Base-by-base conservation (phyloP, 1,140 invertebrate genomes). In the Gyrodactylus bullatarudis region DNA sequence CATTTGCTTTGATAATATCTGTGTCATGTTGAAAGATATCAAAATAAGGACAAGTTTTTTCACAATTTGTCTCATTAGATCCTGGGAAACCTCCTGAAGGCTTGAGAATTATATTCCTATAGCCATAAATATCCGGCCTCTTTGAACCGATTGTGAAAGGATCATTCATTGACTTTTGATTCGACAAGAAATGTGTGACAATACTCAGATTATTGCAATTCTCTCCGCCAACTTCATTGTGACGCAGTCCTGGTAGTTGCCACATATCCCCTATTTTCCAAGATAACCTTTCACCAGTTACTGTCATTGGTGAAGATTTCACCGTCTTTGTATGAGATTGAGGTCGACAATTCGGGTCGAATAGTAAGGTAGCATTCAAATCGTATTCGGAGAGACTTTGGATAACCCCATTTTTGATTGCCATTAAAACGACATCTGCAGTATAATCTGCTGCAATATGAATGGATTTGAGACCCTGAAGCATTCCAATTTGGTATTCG, bases 401-500 rank as follows among this genome's bases (percentile, higher is more conserved):
- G 20, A 71, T 23, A 25, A 71, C 23, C 20, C 70, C 70, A 23
- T 71, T 71, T 25, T 26, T 24, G 24, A 71, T 25, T 1, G 70
- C 70, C 24, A 23, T 25, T 25, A 71, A 26, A 1, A 71, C 20
- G 1, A 71, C 8, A 26, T 71, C 70, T 1, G 24, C 70, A 1
- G 24, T 23, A 71, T 71, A 71, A 8, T 23, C 24, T 2, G 24
- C 70, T 20, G 24, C 70, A 23, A 26, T 23, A 26, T 21, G 24
- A 2, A 71, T 24, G 1, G 70, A 8, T 25, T 71, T 21, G 1
- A 71, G 24, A 24, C 70, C 24, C 22, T 23, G 21, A 23, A 71
- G 24, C 70, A 71, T 71, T 16, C 70, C 70, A 25, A 71, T 71
- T 71, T 71, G 70, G 24, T 71, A 71, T 71, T 71, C 70, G 24